phyloP scores from a whole-genome alignment of 2,888 invertebrate species.

The Agapostemon virescens region DNA sequence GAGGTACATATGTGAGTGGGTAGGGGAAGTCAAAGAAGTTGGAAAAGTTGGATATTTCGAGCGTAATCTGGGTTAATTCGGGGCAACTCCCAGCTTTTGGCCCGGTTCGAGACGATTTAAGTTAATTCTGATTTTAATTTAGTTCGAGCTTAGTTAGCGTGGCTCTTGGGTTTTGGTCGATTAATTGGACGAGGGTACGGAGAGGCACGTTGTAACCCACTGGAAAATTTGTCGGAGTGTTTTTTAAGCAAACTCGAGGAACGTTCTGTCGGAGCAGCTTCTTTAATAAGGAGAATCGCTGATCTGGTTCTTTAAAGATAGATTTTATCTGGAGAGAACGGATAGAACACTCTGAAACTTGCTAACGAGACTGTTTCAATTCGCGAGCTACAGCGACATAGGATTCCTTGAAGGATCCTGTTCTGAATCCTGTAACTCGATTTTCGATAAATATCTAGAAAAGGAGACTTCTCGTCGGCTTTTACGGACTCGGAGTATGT shows the following conservation, averaged over 20 bases:
- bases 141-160: constrained; percentile 21
- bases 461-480: no score
- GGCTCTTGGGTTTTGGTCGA: constrained; percentile 20
- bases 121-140: constrained; percentile 32
- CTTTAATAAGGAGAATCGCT: background rate
- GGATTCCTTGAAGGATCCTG: background rate
- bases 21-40: constrained; percentile 23
- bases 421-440: background rate
- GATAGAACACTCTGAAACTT: background rate
- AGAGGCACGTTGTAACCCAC: background rate
- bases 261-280: background rate
- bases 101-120: constrained; percentile 18
- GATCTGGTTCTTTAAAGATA: background rate
- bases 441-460: background rate
- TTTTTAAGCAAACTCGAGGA: constrained; percentile 4
- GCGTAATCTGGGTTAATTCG: constrained; percentile 36
- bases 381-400: background rate
- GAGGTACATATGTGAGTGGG: background rate
- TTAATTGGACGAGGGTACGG: constrained; percentile 8
- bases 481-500: no score
- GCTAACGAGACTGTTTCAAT: background rate
- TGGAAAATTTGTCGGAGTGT: constrained; percentile 4
- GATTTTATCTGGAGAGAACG: background rate
- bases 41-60: constrained; percentile 30
- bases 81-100: constrained; percentile 6